Evolutionary conservation across 2,797 vertebrate genomes (phyloP).

Genomic region (Poecile montanus): DNA sequence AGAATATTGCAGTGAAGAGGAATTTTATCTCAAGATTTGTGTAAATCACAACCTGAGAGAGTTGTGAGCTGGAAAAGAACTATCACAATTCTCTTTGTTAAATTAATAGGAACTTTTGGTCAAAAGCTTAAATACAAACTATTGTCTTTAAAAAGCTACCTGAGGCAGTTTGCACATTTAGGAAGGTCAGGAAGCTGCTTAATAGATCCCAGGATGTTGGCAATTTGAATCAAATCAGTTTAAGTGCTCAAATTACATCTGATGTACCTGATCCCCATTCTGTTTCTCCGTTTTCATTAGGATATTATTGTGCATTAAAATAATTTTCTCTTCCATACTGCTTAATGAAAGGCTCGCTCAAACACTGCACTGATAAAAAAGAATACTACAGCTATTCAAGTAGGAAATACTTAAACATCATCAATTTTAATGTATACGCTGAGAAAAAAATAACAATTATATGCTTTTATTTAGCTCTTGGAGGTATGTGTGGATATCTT

Average conservation of each 20-base stretch:
- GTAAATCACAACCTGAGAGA: background rate
- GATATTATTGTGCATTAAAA: background rate
- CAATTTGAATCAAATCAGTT: constrained; percentile 1
- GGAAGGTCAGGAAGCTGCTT: background rate
- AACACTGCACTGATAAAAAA: background rate
- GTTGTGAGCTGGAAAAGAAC: background rate
- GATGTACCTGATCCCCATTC: background rate
- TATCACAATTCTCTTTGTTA: background rate
- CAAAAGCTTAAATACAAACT: background rate
- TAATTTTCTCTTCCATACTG: background rate
- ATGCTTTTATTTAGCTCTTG: background rate
- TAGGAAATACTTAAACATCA: background rate
- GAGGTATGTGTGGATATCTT: background rate
- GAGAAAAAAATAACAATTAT: background rate
- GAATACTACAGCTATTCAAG: background rate
- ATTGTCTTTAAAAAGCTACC: background rate
- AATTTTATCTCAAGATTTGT: background rate
- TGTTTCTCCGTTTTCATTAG: constrained; percentile 21
- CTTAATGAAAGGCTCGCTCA: background rate
- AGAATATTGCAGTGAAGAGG: background rate
- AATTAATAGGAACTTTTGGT: background rate
- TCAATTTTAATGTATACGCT: background rate
- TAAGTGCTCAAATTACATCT: constrained; percentile 19
- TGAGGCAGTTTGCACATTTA: background rate
- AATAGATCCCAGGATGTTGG: background rate